Evolutionary conservation across 2,797 vertebrate genomes (phyloP).

Genomic region (Myotis vivesi): DNA sequence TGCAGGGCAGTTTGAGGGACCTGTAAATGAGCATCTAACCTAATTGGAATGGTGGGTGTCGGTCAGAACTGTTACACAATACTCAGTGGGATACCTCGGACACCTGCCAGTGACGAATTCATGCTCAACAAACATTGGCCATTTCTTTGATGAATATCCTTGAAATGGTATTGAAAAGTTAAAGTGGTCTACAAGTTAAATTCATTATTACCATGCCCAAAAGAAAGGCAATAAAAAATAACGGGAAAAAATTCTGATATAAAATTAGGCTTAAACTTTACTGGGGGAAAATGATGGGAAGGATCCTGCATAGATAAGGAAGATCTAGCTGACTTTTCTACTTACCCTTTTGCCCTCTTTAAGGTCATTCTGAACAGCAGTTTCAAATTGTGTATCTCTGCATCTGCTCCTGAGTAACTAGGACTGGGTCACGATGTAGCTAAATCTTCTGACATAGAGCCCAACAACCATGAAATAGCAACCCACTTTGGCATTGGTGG

Average conservation of each 20-base stretch:
- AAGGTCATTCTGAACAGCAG: background rate
- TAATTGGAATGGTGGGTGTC: background rate
- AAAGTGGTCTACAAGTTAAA: background rate
- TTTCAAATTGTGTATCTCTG: background rate
- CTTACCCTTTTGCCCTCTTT: background rate
- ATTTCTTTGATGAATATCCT: background rate
- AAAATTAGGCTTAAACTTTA: background rate
- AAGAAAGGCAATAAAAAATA: background rate
- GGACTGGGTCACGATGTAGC: background rate
- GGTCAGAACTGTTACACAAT: background rate
- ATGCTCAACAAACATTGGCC: background rate
- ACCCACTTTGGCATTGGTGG: background rate
- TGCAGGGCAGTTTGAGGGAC: background rate
- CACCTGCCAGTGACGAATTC: background rate
- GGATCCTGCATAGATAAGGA: background rate
- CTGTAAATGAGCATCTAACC: background rate
- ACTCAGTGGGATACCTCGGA: accelerated
- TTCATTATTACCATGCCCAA: background rate
- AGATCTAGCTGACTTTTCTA: background rate
- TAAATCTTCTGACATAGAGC: background rate
- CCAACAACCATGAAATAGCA: background rate
- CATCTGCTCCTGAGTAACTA: background rate
- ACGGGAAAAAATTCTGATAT: background rate
- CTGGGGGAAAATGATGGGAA: background rate
- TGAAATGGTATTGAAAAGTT: conserved; percentile 19